phyloP scores from a whole-genome alignment of 2,113 vertebrate genomes.

The Aleadryas rufinucha region DNA sequence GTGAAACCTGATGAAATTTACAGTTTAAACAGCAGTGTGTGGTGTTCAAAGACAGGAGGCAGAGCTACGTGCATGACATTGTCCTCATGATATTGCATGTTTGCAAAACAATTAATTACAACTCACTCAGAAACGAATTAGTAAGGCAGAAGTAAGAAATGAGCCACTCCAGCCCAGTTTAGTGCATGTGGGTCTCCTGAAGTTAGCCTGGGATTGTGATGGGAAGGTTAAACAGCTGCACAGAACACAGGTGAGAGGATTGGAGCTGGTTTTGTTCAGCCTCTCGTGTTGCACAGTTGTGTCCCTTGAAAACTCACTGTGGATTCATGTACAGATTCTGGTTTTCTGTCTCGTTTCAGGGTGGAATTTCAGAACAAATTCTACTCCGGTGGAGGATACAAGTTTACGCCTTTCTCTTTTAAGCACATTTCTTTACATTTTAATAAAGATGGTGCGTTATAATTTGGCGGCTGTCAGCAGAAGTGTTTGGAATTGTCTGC shows the following conservation, averaged over 20 bases:
- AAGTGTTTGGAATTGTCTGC: constrained; percentile 24
- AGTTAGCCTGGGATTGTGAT: neutral
- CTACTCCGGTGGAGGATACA: constrained; percentile 89
- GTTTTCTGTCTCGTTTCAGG: constrained; percentile 71
- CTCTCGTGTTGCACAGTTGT: neutral
- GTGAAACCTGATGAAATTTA: neutral
- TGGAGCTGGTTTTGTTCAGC: neutral
- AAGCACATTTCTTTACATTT: constrained; percentile 84
- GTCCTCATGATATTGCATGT: neutral
- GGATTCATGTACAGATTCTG: neutral
- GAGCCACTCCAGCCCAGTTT: neutral
- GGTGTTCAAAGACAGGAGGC: neutral
- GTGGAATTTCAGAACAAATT: constrained; percentile 99
- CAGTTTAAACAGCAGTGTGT: accelerated
- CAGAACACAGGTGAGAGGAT: neutral
- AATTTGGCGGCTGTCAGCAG: constrained; percentile 40
- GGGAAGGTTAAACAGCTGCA: neutral
- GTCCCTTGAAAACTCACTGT: neutral
- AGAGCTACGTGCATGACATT: neutral
- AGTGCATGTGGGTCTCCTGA: neutral
- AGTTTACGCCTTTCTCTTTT: constrained; percentile 92
- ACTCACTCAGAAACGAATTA: neutral
- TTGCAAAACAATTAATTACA: neutral
- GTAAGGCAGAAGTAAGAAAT: neutral
- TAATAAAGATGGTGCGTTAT: constrained; percentile 74